phyloP scores from a whole-genome alignment of 1,140 invertebrate genomes.

The Coptotermes formosanus region DNA sequence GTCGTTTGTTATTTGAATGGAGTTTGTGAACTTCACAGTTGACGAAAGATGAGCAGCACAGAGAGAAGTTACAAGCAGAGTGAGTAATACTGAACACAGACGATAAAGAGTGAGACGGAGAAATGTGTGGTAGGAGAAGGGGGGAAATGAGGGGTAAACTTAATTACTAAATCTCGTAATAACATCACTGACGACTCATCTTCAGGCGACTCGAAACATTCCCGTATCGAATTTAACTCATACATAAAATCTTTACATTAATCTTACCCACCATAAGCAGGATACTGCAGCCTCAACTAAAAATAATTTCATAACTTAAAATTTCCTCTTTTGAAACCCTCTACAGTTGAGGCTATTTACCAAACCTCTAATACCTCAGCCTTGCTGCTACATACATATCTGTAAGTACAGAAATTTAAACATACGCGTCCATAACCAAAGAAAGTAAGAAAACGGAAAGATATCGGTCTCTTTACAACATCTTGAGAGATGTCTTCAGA shows the following conservation, averaged over 20 bases:
- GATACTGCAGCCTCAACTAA: background rate
- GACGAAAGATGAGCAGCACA: background rate
- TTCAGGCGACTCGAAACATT: background rate
- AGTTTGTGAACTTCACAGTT: background rate
- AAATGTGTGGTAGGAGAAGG: background rate
- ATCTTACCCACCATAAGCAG: background rate
- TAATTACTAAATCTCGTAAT: background rate
- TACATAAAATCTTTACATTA: background rate
- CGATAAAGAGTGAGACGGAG: background rate
- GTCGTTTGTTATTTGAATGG: background rate
- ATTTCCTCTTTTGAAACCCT: too few relatives aligned
- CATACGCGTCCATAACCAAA: background rate
- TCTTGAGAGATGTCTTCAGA: background rate
- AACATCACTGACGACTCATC: background rate
- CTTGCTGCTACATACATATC: too few relatives aligned
- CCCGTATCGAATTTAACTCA: background rate
- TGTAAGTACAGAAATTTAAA: too few relatives aligned
- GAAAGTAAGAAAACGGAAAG: background rate
- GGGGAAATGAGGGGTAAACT: background rate
- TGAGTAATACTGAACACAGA: background rate
- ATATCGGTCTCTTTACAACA: background rate
- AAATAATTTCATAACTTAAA: too few relatives aligned
- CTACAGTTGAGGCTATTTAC: too few relatives aligned
- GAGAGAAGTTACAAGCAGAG: background rate
- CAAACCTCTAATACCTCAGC: too few relatives aligned